Conservation (phyloP, 2,797 vertebrate species). For the Limnodromus scolopaceus region DNA sequence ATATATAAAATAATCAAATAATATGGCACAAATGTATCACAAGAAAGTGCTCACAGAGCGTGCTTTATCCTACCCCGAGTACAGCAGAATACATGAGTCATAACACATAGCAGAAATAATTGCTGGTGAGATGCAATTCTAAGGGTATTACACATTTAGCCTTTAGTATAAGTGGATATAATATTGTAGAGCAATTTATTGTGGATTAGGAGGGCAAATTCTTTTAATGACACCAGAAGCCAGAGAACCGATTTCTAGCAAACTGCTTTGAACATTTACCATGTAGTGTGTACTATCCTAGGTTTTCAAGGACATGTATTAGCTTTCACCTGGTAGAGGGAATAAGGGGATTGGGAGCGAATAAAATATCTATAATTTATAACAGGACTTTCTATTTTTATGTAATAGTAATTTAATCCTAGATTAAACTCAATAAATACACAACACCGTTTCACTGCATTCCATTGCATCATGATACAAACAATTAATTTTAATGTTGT, state of each 20-base stretch:
- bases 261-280: not conserved
- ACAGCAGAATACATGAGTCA: not conserved
- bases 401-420: constrained; percentile 14
- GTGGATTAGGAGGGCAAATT: not conserved
- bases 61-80: not conserved
- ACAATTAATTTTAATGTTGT: not conserved
- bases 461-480: constrained; percentile 11
- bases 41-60: not conserved
- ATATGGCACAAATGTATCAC: constrained; percentile 4
- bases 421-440: constrained; percentile 40
- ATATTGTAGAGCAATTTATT: constrained; percentile 15
- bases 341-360: not conserved
- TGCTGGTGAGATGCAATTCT: not conserved
- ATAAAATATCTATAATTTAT: constrained; percentile 6
- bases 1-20: too few species aligned
- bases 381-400: constrained; percentile 17
- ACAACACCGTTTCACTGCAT: not conserved
- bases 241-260: not conserved
- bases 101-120: not conserved
- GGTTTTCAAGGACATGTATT: not conserved
- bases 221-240: not conserved
- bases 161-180: not conserved
- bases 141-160: not conserved
- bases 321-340: not conserved
- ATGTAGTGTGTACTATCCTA: not conserved